phyloP scores from a whole-genome alignment of 2,113 vertebrate genomes.

The Callopanchax toddi region DNA sequence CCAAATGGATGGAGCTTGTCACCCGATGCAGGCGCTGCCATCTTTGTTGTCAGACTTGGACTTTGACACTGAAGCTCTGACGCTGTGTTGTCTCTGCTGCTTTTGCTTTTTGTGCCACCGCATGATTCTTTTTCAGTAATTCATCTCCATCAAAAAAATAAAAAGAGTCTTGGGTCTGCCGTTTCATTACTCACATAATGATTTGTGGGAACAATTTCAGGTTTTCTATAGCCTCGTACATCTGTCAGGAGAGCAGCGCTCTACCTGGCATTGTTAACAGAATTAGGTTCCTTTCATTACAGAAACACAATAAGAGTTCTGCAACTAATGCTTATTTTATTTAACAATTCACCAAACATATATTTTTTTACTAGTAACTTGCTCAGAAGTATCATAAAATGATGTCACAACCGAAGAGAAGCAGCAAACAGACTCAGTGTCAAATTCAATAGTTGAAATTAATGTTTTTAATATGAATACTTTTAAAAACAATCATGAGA shows the following conservation, averaged over 20 bases:
- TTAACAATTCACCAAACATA: background rate
- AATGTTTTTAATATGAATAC: no score
- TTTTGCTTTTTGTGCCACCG: slow-evolving; percentile 14
- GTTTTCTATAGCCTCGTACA: slow-evolving; percentile 16
- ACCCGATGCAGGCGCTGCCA: slow-evolving; percentile 37
- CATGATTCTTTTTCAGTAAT: slow-evolving; percentile 3
- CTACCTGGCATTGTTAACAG: slow-evolving; percentile 11
- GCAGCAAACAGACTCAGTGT: no score
- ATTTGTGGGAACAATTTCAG: slow-evolving; percentile 37
- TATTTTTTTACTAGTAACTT: no score
- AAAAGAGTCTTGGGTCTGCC: slow-evolving; percentile 8
- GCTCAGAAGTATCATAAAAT: no score
- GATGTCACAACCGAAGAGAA: no score
- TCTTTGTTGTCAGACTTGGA: slow-evolving; percentile 48
- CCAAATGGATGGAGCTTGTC: slow-evolving; percentile 63
- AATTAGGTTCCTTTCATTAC: background rate
- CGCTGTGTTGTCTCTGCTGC: slow-evolving; percentile 17
- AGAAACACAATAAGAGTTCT: background rate
- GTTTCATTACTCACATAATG: slow-evolving; percentile 21
- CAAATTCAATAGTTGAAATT: no score
- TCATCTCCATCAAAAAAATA: slow-evolving; percentile 34
- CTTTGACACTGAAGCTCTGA: slow-evolving; percentile 24
- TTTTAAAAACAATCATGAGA: no score
- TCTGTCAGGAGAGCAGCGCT: slow-evolving; percentile 22
- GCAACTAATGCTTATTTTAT: background rate